Conservation (phyloP, 2,797 vertebrate species). For the Sebastiscus albofasciatus region DNA sequence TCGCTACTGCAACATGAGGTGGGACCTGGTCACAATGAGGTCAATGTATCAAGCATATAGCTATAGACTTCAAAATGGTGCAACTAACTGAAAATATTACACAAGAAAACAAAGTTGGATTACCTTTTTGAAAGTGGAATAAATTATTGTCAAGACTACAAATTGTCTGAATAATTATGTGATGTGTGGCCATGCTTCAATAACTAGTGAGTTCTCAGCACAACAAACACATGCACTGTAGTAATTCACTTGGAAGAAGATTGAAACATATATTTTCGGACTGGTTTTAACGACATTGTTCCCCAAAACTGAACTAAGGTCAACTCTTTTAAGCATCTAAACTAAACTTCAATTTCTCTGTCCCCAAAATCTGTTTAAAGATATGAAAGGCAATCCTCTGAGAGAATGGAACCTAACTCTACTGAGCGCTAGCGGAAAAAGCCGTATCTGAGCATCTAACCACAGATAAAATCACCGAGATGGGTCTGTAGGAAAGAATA, state of each 20-base stretch:
- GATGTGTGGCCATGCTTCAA: not conserved
- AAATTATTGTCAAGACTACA: not conserved
- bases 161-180: not conserved
- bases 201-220: not conserved
- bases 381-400: not conserved
- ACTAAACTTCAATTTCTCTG: not conserved
- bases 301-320: not conserved
- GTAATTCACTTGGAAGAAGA: not conserved
- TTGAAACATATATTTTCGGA: not conserved
- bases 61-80: not conserved
- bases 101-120: not conserved
- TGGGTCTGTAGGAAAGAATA: not conserved
- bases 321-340: not conserved
- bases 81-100: not conserved
- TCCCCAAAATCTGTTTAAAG: not conserved
- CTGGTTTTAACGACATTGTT: not conserved
- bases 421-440: not conserved
- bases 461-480: not conserved
- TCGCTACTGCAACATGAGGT: not conserved
- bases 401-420: not conserved
- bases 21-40: not conserved
- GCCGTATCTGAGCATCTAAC: not conserved
- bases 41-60: not conserved
- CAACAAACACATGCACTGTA: not conserved
- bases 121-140: not conserved